Percentiles rank a stretch among this genome's conserved stretches.
Conservation (phyloP, 2,888 invertebrate genomes). For the Acrobasis consociella region DNA sequence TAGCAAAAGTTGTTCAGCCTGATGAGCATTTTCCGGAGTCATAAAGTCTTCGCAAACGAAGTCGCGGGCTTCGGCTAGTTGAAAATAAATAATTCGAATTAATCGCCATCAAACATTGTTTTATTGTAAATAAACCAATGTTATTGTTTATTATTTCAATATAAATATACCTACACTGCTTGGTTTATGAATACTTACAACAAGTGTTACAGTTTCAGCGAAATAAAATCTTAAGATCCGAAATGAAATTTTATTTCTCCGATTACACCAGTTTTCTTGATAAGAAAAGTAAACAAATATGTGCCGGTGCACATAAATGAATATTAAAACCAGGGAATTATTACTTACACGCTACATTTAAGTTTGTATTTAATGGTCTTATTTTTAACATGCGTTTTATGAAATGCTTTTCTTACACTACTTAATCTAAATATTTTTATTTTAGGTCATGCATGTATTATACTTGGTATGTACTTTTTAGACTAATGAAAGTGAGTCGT, state of each 20-base stretch:
- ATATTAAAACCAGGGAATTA: slow-evolving; percentile 15
- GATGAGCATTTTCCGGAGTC: no score
- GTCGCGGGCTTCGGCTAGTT: no score
- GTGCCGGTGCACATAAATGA: slow-evolving; percentile 15
- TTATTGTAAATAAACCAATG: slow-evolving; percentile 35
- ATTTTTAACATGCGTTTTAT: background rate
- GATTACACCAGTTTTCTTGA: slow-evolving; percentile 17
- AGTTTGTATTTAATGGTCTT: slow-evolving; percentile 4
- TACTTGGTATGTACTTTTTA: no score
- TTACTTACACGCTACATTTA: slow-evolving; percentile 17
- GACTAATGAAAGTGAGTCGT: no score
- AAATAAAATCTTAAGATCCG: slow-evolving; percentile 20
- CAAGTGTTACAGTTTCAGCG: slow-evolving; percentile 9
- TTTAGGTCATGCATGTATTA: no score
- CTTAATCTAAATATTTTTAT: no score
- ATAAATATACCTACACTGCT: background rate
- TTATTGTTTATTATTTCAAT: slow-evolving; percentile 6
- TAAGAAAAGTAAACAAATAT: slow-evolving; percentile 28
- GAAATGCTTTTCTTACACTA: no score
- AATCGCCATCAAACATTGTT: slow-evolving; percentile 31
- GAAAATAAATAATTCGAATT: no score
- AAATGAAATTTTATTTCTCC: slow-evolving; percentile 19
- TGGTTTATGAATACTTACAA: slow-evolving; percentile 18
- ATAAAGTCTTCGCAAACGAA: no score
- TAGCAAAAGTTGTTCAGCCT: no score